These are phyloP conservation scores for Danio choprae DNA, from an alignment of 2,797 vertebrate genomes.

Conservation along the genomic window DNA sequence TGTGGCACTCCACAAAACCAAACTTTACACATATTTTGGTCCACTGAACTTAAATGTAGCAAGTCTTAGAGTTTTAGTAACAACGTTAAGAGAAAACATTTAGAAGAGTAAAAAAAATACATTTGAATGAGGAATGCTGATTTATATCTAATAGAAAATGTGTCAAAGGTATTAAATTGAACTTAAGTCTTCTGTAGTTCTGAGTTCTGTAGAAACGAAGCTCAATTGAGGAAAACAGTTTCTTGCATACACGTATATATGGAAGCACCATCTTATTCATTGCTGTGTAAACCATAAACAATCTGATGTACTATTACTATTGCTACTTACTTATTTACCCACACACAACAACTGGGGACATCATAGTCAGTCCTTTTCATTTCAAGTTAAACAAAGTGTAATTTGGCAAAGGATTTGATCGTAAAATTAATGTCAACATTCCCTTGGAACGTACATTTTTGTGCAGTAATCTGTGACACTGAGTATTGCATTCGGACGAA, in stretches of 20 bases:
- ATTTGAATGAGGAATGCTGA: conserved; percentile 4
- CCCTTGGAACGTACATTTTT: not conserved
- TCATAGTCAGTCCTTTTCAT: not conserved
- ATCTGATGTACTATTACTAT: too few relatives aligned
- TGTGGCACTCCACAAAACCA: conserved; percentile 50
- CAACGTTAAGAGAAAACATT: conserved; percentile 34
- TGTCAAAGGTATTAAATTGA: not conserved
- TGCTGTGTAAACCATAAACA: not conserved
- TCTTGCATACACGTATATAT: not conserved
- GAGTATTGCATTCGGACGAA: conserved; percentile 43
- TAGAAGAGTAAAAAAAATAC: conserved; percentile 41
- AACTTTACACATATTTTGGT: conserved; percentile 54
- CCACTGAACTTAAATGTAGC: conserved; percentile 54
- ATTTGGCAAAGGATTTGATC: not conserved
- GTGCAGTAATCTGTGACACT: conserved; percentile 1
- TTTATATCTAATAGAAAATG: not conserved
- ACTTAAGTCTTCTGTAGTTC: conserved; percentile 9
- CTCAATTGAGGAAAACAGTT: not conserved
- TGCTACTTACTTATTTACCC: not conserved
- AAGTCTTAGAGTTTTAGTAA: conserved; percentile 39
- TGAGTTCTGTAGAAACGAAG: not conserved
- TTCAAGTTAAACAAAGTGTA: conserved; percentile 8
- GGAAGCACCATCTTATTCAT: not conserved
- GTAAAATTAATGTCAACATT: conserved; percentile 5
- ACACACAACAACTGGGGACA: not conserved